Percentiles rank a stretch among this genome's conserved stretches.
phyloP scores from a whole-genome alignment of 2,888 invertebrate genomes.

The Hoplodrina ambigua region DNA sequence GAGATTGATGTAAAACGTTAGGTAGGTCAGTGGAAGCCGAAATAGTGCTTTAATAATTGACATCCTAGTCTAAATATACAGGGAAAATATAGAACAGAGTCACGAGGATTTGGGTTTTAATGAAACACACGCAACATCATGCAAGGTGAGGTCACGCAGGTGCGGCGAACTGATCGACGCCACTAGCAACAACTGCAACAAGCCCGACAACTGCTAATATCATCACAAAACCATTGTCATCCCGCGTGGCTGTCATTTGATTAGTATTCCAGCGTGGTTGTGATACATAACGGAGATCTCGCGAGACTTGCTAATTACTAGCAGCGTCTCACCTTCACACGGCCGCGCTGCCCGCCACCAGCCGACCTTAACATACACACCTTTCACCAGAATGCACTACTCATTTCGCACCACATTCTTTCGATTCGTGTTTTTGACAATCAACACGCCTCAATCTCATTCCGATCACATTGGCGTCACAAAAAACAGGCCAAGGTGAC shows the following conservation, averaged over 20 bases:
- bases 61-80: slow-evolving; percentile 11
- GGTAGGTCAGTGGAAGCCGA: slow-evolving; percentile 5
- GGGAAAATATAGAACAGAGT: not conserved
- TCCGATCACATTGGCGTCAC: slow-evolving; percentile 30
- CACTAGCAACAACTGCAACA: slow-evolving; percentile 20
- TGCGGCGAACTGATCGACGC: not conserved
- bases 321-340: slow-evolving; percentile 15
- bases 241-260: slow-evolving; percentile 2
- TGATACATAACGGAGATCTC: slow-evolving; percentile 10
- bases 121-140: not conserved
- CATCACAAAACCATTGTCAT: slow-evolving; percentile 25
- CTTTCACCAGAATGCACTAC: slow-evolving; percentile 68
- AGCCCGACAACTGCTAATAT: slow-evolving; percentile 14
- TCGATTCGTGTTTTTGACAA: slow-evolving; percentile 27
- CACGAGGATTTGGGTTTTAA: not conserved
- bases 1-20: slow-evolving; percentile 4
- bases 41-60: not conserved
- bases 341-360: slow-evolving; percentile 42
- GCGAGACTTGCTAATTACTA: slow-evolving; percentile 18
- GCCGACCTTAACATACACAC: slow-evolving; percentile 68
- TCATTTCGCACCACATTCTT: slow-evolving; percentile 54
- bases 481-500: slow-evolving; percentile 26
- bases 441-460: slow-evolving; percentile 35
- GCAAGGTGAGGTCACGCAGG: not conserved
- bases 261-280: slow-evolving; percentile 3